Evolutionary conservation across 2,113 vertebrate genomes (phyloP), one percentile per base, ranked within the genome.

Genomic region (Phainopepla nitens): DNA sequence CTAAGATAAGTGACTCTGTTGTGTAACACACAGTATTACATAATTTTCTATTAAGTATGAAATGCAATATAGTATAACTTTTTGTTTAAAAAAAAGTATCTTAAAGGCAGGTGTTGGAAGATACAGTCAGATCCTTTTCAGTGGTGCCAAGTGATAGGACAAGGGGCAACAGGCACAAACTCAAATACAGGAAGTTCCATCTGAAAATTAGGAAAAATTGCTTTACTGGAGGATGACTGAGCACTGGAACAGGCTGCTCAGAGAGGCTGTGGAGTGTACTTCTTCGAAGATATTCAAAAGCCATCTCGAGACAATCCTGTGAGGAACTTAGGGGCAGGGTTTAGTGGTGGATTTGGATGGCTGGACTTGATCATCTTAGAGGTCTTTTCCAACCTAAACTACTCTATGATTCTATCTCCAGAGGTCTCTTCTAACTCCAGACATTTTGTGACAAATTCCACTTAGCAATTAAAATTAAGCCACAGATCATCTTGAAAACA

Each of bases 341-440:
- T 66, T 25, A 53, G 24, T 60, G 39, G 11, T 53, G 28, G 60
- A 47, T 53, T 53, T 75, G 39, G 16, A 60, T 60, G 16, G 45
- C 2, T 41, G 16, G 16, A 45, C 22, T 58, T 0, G 0, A 51
- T 42, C 44, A 51, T 22, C 36, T 51, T 18, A 68, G 27, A 36
- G 17, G 27, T 31, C 36, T 51, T 50, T 36, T 44, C 14, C 27
- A 51, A 58, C 15, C 36, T 36, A 50, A 50, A 77, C 31, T 27
- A 58, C 22, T 15, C 31, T 27, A 35, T 15, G 22, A 44, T 18
- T 77, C 33, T 22, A 5, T 19, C 45, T 77, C 45, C 36, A 68
- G 17, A 68, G 61, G 27, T 8, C 36, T 14, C 11, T 51, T 36
- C 33, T 42, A 65, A 49, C 20, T 65, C n/a, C 35, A 57, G 24